These are phyloP conservation scores for Chionoecetes opilio DNA, from an alignment of 1,140 invertebrate species.

Conservation along the genomic window DNA sequence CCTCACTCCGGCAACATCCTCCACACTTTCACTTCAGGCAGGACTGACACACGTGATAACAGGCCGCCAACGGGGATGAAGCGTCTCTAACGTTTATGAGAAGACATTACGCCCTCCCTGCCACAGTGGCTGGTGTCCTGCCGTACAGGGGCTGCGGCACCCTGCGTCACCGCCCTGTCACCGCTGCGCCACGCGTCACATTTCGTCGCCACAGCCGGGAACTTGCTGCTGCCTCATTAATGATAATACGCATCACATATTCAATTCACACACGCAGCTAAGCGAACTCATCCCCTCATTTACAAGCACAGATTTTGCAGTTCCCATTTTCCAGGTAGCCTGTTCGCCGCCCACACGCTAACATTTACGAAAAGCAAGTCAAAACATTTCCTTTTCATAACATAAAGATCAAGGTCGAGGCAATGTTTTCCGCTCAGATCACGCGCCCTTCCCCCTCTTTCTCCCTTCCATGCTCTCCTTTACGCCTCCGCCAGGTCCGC, in stretches of 20 bases:
- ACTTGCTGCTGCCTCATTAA: conserved; percentile 27
- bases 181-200: neutral
- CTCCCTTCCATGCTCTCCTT: neutral
- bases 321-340: neutral
- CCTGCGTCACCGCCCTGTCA: neutral
- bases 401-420: conserved; percentile 28
- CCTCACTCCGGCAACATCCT: neutral
- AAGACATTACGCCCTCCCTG: neutral
- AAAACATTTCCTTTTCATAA: neutral
- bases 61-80: neutral
- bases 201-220: neutral
- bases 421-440: conserved; percentile 4
- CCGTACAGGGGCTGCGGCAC: neutral
- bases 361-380: neutral
- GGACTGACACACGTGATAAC: neutral
- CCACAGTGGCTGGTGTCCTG: neutral
- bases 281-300: conserved; percentile 18
- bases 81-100: neutral
- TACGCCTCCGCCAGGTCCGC: neutral
- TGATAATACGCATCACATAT: conserved; percentile 30
- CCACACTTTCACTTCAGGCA: neutral
- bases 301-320: conserved; percentile 17
- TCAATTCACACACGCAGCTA: conserved; percentile 4
- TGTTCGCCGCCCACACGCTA: neutral
- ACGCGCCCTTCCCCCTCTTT: neutral